Evolutionary conservation across 2,797 vertebrate species (phyloP), one percentile per base, ranked within the genome.

Genomic region (Parauchenoglanis punctatus): DNA sequence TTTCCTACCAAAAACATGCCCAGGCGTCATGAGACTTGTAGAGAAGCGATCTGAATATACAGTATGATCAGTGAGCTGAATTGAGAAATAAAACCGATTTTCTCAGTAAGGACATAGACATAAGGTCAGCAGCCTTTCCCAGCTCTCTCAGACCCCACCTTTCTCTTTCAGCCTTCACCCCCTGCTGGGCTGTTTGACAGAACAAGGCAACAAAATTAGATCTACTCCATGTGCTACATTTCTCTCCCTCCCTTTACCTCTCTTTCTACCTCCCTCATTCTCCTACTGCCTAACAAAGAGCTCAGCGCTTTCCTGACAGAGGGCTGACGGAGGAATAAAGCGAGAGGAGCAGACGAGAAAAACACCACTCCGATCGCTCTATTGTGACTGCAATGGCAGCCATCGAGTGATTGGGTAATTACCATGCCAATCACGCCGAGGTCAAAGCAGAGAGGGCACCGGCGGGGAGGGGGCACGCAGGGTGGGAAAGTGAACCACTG

Each of bases 391-490:
- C 81, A 88, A 93, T 92, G 93, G 93, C 94, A 94, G 95, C 95
- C 95, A 93, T 94, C 93, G 92, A 93, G 90, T 96, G 96, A 96
- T 96, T 96, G 95, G 94, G 94, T 96, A 95, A 96, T 96, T 96
- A 95, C 94, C 93, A 93, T 95, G 96, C 95, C 96, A 96, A 95
- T 96, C 96, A 96, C 90, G 75, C 91, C 93, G 95, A 96, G 95
- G 96, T 96, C 95, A 96, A 93, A 95, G 94, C 94, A 94, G 93
- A 95, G 89, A 94, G 94, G 94, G 94, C 92, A 92, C 80, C 67
- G 56, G 61, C 52, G 76, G 87, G 90, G 90, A 91, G 76, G 88
- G 85, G 89, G 70, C 61, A 83, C 73, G 20, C 67, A 68, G 49
- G 85, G 81, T 84, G 77, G 78, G 89, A 88, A 90, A 87, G 86